A percentile compares a stretch with the other conserved stretches of the same genome.
Conservation (phyloP, 2,888 invertebrate species). For the Ichneumon xanthorius region DNA sequence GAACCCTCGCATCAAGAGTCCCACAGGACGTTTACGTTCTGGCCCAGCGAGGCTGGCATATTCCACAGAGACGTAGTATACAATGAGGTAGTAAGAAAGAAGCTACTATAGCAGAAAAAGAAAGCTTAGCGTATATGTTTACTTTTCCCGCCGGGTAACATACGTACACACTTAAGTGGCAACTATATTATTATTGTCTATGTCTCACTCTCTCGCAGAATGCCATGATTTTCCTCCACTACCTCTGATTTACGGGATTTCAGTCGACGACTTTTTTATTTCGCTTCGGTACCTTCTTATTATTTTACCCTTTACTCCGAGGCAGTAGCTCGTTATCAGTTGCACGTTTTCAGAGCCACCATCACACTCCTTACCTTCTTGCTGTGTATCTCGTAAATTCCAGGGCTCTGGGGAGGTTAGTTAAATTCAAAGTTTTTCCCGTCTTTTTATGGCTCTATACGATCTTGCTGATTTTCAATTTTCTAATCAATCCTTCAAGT, state of each 20-base stretch:
- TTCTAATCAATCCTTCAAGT: conserved; percentile 13
- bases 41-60: conserved; percentile 46
- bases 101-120: conserved; percentile 14
- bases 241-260: conserved; percentile 40
- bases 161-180: conserved; percentile 73
- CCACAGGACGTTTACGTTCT: conserved; percentile 75
- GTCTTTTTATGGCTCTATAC: background rate
- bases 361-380: conserved; percentile 37
- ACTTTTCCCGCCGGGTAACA: conserved; percentile 70
- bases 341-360: conserved; percentile 7
- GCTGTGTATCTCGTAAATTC: conserved; percentile 34
- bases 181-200: conserved; percentile 74
- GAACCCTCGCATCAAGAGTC: conserved; percentile 68
- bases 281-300: conserved; percentile 4
- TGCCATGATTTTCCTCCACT: conserved; percentile 46
- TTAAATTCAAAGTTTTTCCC: conserved; percentile 50
- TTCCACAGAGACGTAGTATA: conserved; percentile 51
- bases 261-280: conserved; percentile 22
- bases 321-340: conserved; percentile 45
- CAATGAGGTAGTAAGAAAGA: conserved; percentile 51
- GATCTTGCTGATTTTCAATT: conserved; percentile 18
- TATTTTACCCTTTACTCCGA: background rate
- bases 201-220: conserved; percentile 47
- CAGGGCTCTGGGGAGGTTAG: conserved; percentile 25
- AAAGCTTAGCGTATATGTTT: conserved; percentile 35